Base-by-base conservation (phyloP, 1,140 invertebrate species). In the Hylaeus anthracinus region DNA sequence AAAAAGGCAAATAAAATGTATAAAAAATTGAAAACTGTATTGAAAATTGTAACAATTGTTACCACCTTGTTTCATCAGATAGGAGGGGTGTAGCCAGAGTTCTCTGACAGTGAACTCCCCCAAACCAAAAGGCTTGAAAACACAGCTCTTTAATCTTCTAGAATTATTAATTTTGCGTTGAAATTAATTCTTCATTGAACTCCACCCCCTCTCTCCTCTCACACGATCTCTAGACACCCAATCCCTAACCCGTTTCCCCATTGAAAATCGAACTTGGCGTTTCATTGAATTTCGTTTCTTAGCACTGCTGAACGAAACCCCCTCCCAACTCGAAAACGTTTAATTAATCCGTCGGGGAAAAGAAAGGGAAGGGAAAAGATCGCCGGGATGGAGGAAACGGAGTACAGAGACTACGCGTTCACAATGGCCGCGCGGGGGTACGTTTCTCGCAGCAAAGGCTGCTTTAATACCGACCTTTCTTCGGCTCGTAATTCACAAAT, bases 401-500 rank as follows among this genome's bases (percentile, higher is more conserved):
- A 15, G 15, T 41, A 14, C n/a, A n/a, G 45, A 43, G 41, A 43
- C 14, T 5, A 14, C n/a, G 6, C 2, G 26, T 14, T 12, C 12
- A 53, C 26, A 37, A 51, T 51, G 65, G 45, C 26, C 26, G 26
- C 26, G 45, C 51, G 51, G 45, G 10, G 15, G 64, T 12, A 43
- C 12, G 5, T 45, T 26, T 26, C 26, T 8, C 14, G 1, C 9
- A 3, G 53, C 12, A 43, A 65, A 41, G 63, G 12, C 37, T 14
- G 43, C 5, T 12, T 14, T 60, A 60, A 37, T 12, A 4, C 37
- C 14, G 60, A n/a, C 41, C 9, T 12, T 58, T 75, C 63, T 75
- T 67, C 9, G 55, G 12, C 9, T 15, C n/a, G 72, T 65, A 74
- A 74, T 65, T 58, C 53, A 56, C 12, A 37, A 70, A 78, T 78